Evolutionary conservation across 37 sponge, comb jelly and placozoan genomes (phyloP), one percentile per base, ranked within the genome.

Genomic region (Crambe crambe): DNA sequence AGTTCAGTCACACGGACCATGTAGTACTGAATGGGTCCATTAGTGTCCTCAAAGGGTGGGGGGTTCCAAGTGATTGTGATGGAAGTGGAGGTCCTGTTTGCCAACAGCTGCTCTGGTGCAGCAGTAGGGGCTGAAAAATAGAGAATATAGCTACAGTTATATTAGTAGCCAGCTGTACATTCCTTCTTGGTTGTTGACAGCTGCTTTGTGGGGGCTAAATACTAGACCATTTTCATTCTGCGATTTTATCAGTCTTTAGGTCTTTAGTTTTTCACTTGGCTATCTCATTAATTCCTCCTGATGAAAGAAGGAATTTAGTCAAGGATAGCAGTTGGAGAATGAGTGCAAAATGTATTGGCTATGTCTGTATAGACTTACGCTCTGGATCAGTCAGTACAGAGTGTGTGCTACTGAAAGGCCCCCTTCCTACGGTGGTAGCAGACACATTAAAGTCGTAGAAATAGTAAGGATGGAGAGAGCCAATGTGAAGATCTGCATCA

Each of bases 21-120:
- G 39, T 85, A 85, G 35, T 61, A 26, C 32, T 41, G 51, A n/a
- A 85, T 72, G 37, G 60, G 37, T 26, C 78, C 86, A 78, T 85
- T 78, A 29, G 37, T 67, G 69, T 68, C 69, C 8, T 68, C 69
- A 31, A 58, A 42, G 42, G 72, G 65, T 77, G 86, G 86, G 40
- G 78, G 71, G 58, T 42, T 56, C 86, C 86, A 85, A 2, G 37
- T 68, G 17, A 85, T 63, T 4, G 54, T 70, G 51, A 85, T 58
- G 17, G 63, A 71, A 21, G 12, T 72, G 5, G 86, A 81, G 35
- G 56, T 23, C 0, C 47, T 39, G 0, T 34, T 42, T 68, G 38
- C 36, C 0, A 66, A 54, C 26, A 86, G 8, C 9, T 72, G 44
- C 30, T 58, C 42, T 34, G 86, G 86, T 22, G 86, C 74, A 8